Evolutionary conservation across 2,797 vertebrate species (phyloP), one percentile per base, ranked within the genome.

Genomic region (Sciurus carolinensis): DNA sequence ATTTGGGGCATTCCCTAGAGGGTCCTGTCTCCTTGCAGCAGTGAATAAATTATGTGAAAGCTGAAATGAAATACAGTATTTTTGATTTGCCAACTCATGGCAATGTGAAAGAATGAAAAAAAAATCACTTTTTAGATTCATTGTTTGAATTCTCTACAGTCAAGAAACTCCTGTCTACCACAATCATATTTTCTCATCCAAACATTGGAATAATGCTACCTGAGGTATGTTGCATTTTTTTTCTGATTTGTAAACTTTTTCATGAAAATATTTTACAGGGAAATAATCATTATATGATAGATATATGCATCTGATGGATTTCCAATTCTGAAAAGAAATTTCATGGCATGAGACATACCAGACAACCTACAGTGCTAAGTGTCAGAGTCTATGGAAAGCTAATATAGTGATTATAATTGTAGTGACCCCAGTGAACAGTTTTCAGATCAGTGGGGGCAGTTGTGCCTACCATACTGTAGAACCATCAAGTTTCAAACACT

Each of bases 1-100:
- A 96, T 94, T 86, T 90, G 89, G 95, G 90, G 62, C 66, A 50
- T 92, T 97, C 95, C 95, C 96, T 86, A n/a, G 77, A 95, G 94
- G 69, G 69, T 83, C 89, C 93, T 94, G 92, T 95, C 92, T 97
- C 77, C 54, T 95, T 93, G 89, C 84, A 88, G 52, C 39, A 72
- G 85, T 57, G 87, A 94, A 97, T 97, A 96, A 93, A 96, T 97
- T 96, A 88, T 54, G 33, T 90, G 93, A 62, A 95, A 86, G 26
- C 77, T 79, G 50, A 91, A 96, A 87, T 85, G 83, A 96, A 95
- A 91, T 86, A 50, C 28, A 28, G 13, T 91, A 73, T 69, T 94
- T 62, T 93, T 96, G 84, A 93, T 95, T 85, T 97, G 87, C 92
- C 67, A 95, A 93, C 64, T 90, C 73, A 79, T 71, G 59, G 59